These are phyloP conservation scores for Steatornis caripensis DNA, from an alignment of 2,113 vertebrate genomes.

Conservation along the genomic window DNA sequence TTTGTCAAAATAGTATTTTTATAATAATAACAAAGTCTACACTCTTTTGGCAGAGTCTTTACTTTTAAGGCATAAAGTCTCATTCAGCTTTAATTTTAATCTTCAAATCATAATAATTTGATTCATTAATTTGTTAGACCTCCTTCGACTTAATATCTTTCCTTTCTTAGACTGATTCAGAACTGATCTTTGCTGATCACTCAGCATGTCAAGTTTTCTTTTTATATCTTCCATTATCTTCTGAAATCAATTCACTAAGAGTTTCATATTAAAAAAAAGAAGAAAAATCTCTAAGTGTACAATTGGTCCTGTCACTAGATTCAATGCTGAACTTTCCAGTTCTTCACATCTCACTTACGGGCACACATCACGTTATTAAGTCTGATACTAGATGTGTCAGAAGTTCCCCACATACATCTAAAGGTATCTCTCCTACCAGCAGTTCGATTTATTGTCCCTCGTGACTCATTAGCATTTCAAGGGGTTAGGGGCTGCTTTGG, in stretches of 20 bases:
- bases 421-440: background rate
- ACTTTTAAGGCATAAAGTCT: background rate
- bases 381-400: background rate
- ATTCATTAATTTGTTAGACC: background rate
- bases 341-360: background rate
- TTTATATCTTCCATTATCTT: background rate
- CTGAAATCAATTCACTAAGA: background rate
- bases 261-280: background rate
- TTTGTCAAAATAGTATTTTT: background rate
- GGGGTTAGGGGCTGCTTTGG: background rate
- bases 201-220: background rate
- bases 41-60: background rate
- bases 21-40: background rate
- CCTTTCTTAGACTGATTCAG: background rate
- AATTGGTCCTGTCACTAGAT: background rate
- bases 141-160: background rate
- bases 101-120: background rate
- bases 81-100: background rate
- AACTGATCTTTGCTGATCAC: background rate
- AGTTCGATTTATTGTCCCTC: background rate
- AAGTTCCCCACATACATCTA: background rate
- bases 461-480: background rate
- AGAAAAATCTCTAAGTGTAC: background rate
- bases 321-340: background rate
- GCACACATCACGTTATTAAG: too few relatives aligned